A percentile compares a stretch with the other conserved stretches of the same genome.
These are phyloP conservation scores for Bungarus multicinctus DNA, from an alignment of 2,113 vertebrate species.

Conservation along the genomic window DNA sequence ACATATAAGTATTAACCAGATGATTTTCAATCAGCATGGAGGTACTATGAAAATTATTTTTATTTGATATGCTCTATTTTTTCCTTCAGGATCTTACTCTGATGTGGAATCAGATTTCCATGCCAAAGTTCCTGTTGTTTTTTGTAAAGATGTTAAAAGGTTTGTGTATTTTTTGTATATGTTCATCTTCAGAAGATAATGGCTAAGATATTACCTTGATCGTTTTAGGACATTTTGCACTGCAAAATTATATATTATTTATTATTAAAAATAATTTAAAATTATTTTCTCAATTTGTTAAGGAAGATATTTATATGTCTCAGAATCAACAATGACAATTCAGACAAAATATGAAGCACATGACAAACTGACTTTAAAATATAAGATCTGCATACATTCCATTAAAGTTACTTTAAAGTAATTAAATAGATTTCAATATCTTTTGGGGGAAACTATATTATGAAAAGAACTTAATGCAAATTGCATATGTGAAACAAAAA, in stretches of 20 bases:
- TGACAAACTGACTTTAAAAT: not conserved
- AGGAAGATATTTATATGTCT: not conserved
- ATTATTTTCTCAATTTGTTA: not conserved
- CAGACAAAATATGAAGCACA: not conserved
- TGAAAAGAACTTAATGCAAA: not conserved
- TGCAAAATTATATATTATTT: not conserved
- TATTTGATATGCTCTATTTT: slow-evolving; percentile 4
- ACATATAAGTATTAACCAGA: not conserved
- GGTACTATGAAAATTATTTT: slow-evolving; percentile 23
- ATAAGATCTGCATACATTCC: not conserved
- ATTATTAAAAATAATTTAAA: not conserved
- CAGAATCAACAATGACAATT: not conserved
- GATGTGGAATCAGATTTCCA: slow-evolving; percentile 99
- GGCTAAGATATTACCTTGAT: not conserved
- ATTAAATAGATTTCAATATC: not conserved
- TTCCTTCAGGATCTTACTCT: slow-evolving; percentile 78
- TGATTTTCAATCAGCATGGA: not conserved
- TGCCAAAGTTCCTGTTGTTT: slow-evolving; percentile 96
- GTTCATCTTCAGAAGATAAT: slow-evolving; percentile 6
- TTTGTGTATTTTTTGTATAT: slow-evolving; percentile 57
- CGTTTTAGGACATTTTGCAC: not conserved
- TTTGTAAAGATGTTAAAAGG: slow-evolving; percentile 90
- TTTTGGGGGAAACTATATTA: not conserved
- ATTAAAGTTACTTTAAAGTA: not conserved
- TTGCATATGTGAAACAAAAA: not conserved